Percentiles rank a stretch among this genome's conserved stretches.
These are phyloP conservation scores for Mnemiopsis leidyi DNA, from an alignment of 37 sponge, comb jelly and placozoan species.

Conservation along the genomic window DNA sequence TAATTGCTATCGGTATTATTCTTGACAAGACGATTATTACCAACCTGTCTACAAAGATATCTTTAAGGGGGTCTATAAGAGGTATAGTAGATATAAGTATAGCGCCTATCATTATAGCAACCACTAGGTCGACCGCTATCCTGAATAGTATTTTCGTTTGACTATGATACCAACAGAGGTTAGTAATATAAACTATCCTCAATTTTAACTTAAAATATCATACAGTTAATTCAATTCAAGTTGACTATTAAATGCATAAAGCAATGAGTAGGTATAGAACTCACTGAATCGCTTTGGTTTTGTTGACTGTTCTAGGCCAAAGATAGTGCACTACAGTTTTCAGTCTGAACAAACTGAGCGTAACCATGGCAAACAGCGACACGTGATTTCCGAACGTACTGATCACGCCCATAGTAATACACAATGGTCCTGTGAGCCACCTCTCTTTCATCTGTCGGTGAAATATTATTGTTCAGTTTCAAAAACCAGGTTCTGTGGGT, in stretches of 20 bases:
- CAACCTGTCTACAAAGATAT: slow-evolving; percentile 21
- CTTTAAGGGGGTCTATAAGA: not conserved
- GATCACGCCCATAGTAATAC: slow-evolving; percentile 8
- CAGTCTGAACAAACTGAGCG: slow-evolving; percentile 47
- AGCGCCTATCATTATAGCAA: not conserved
- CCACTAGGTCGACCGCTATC: not conserved
- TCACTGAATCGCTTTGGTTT: not conserved
- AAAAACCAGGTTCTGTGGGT: too few relatives aligned
- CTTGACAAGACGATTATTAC: too few relatives aligned
- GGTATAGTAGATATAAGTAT: not conserved
- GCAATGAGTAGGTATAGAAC: too few relatives aligned
- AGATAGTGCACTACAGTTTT: slow-evolving; percentile 28
- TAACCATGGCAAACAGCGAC: slow-evolving; percentile 35
- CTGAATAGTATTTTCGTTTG: too few relatives aligned
- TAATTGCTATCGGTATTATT: too few relatives aligned
- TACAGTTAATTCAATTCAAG: too few relatives aligned
- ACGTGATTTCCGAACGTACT: slow-evolving; percentile 26
- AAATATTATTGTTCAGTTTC: too few relatives aligned
- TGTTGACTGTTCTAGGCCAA: not conserved
- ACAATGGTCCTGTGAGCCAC: not conserved
- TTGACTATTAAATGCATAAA: too few relatives aligned
- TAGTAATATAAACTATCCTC: too few relatives aligned
- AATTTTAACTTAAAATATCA: too few relatives aligned
- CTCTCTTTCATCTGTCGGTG: not conserved
- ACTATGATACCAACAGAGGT: too few relatives aligned